Evolutionary conservation across 2,888 invertebrate species (phyloP).

Genomic region (Oxystoma pomonae): DNA sequence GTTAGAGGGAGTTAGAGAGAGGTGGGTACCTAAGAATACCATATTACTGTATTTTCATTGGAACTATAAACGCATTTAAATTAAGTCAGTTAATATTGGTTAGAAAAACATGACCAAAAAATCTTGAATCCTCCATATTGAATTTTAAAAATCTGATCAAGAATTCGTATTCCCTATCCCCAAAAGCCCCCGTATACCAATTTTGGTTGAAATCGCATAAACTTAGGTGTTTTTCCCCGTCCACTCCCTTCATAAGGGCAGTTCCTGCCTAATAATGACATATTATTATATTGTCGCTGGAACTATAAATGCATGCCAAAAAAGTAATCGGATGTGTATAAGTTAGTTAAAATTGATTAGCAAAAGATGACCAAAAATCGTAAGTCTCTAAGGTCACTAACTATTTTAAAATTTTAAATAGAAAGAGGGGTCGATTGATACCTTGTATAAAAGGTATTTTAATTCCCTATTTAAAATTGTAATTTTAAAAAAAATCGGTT

Average conservation of each 20-base stretch:
- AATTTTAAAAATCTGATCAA: neutral
- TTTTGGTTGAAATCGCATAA: neutral
- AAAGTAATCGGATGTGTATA: neutral
- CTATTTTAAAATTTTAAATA: too few species aligned
- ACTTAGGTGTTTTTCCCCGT: neutral
- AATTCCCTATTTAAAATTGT: too few species aligned
- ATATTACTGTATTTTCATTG: neutral
- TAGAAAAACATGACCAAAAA: neutral
- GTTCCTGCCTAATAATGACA: neutral
- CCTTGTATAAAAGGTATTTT: too few species aligned
- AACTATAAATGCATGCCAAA: neutral
- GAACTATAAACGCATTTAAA: neutral
- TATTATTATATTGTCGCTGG: neutral
- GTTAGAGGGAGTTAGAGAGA: neutral
- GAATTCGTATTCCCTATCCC: neutral
- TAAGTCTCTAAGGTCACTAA: too few species aligned
- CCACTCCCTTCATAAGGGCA: neutral
- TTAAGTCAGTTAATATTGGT: neutral
- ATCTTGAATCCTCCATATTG: neutral
- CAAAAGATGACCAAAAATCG: neutral
- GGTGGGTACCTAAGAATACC: neutral
- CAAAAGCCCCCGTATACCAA: neutral
- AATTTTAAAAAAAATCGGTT: too few species aligned
- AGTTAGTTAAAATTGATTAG: neutral
- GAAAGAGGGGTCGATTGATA: too few species aligned